Evolutionary conservation across 2,888 invertebrate genomes (phyloP).

Genomic region (Phengaris arion): DNA sequence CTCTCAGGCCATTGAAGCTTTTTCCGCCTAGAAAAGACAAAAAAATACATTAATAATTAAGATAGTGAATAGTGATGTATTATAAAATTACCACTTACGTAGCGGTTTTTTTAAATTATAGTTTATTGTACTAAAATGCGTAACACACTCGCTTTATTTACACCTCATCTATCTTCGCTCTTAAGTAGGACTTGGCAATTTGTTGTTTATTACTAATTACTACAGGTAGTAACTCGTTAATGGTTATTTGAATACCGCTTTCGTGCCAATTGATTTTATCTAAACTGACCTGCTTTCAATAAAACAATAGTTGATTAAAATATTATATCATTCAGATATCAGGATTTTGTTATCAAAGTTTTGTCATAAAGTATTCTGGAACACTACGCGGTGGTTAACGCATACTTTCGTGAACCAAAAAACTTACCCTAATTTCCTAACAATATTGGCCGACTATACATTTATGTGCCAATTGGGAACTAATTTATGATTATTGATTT

Average conservation of each 20-base stretch:
- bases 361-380: not conserved
- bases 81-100: too few species aligned
- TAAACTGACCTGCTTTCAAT: conserved; percentile 1
- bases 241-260: conserved; percentile 17
- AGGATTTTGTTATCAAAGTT: not conserved
- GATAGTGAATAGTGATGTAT: too few species aligned
- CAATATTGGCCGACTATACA: not conserved
- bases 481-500: conserved; percentile 4
- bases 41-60: not conserved
- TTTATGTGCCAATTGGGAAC: not conserved
- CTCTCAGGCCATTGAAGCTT: conserved; percentile 67
- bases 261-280: conserved; percentile 20
- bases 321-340: conserved; percentile 4
- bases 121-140: not conserved
- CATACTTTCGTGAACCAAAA: not conserved
- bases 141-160: conserved; percentile 1
- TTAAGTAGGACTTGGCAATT: conserved; percentile 1
- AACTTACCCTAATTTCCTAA: not conserved
- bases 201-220: conserved; percentile 9
- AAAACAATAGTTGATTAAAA: conserved; percentile 14
- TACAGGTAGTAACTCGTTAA: conserved; percentile 10
- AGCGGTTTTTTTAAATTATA: too few species aligned
- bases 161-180: conserved; percentile 8
- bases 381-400: not conserved
- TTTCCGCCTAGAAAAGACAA: conserved; percentile 58